Base-by-base conservation (phyloP, 2,888 invertebrate genomes). In the Drosophila mercatorum region DNA sequence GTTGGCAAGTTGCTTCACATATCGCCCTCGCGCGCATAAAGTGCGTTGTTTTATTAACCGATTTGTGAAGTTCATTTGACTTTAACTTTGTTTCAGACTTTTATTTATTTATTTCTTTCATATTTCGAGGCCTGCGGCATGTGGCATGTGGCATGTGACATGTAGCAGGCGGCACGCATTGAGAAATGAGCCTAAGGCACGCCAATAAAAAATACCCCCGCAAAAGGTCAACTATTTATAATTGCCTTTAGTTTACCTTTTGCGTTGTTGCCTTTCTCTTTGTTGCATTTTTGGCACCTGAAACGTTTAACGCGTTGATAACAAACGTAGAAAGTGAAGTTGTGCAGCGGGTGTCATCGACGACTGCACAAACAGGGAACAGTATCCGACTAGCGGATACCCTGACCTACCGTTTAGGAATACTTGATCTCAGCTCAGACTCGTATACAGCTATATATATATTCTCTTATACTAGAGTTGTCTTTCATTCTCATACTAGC, bases 41-140 rank as follows among this genome's bases (percentile, higher is more conserved):
- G 75, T 75, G 77, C 80, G 67, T 71, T 67, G 40, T 71, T 67
- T 36, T 64, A 80, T 80, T 77, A 60, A 67, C 76, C 61, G 67
- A 80, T 80, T 80, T 67, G 70, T 51, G 71, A 77, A 80, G 63
- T 79, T 80, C 76, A 67, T 70, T 79, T 77, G 65, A 70, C 80
- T 79, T 79, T 77, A 52, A 70, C 76, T 79, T 67, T 62, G 51
- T 34, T 31, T 2, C 17, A 28, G 47, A 10, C 34, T 57, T 44
- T 22, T 22, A 36, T 44, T 34, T 28, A 40, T 56, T 41, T 41
- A 43, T 56, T 56, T 47, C n/a, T 44, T 52, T 59, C 14, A 14
- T 46, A 17, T 41, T 14, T 52, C 41, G 17, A 3, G 51, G 7
- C 52, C 8, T 31, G 61, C n/a, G 34, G 38, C 58, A 55, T 5